Base-by-base conservation (phyloP, 2,797 vertebrate species). In the Urosaurus nigricauda region DNA sequence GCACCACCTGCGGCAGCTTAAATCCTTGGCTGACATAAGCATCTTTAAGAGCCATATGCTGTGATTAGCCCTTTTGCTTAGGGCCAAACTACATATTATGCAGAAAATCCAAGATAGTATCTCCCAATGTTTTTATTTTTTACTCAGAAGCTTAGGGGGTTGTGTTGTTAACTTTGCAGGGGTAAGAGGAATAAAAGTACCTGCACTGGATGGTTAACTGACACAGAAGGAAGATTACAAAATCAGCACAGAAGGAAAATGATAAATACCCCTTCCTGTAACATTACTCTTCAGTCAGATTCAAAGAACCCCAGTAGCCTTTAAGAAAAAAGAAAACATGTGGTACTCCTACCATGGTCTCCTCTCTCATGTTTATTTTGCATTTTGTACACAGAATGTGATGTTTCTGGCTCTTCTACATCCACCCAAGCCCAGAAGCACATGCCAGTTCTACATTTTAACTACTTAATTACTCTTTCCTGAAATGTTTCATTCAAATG, bases 41-140 rank as follows among this genome's bases (percentile, higher is more conserved):
- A 60, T 77, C 24, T 78, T 86, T 43, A 63, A 78, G 73, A 86
- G 37, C 56, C 29, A n/a, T 65, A 35, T 79, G 63, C 40, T 79
- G 60, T 26, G 85, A 29, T 79, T 80, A 37, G n/a, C 35, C 63
- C 24, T 79, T 40, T 75, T 74, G 71, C 47, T 75, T 60, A 37
- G 35, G n/a, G 35, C 70, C 56, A 58, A 53, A 79, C 37, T 79
- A 17, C 32, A 12, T 21, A 13, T 26, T 40, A 26, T 85, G 53
- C 26, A 12, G 83, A 17, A 47, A 13, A 60, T 60, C 70, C 43
- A 13, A 74, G 70, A 75, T 40, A 29, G 24, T 6, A 37, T 40
- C 19, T 73, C n/a, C 83, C n/a, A 58, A 1, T 40, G 51, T 58
- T 75, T 83, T 58, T 60, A 37, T 74, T 74, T 60, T 75, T 74